Conservation (phyloP, 2,113 vertebrate genomes). For the Mesitornis unicolor region DNA sequence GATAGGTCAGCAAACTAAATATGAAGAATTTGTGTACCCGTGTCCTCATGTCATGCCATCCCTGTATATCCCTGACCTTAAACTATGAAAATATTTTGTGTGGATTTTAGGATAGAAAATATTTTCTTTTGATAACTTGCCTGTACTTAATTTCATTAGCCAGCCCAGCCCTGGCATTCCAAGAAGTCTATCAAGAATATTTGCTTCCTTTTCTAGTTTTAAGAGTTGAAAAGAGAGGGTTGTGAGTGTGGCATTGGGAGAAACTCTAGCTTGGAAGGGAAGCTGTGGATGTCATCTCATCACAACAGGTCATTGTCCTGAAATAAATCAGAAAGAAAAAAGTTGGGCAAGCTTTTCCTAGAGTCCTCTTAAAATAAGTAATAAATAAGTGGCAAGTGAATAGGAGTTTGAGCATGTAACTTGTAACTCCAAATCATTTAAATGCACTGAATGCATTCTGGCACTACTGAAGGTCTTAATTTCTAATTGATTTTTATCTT, state of each 20-base stretch:
- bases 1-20: background rate
- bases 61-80: background rate
- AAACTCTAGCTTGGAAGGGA: background rate
- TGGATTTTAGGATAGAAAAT: background rate
- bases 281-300: background rate
- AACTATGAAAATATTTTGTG: background rate
- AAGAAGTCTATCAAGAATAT: background rate
- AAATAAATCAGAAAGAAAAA: background rate
- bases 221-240: background rate
- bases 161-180: background rate
- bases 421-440: background rate
- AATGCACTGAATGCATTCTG: background rate
- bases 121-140: background rate
- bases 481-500: background rate
- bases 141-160: background rate
- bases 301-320: background rate
- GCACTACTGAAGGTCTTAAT: background rate
- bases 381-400: background rate
- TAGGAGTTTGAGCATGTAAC: background rate
- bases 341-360: background rate
- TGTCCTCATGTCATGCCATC: fast-evolving
- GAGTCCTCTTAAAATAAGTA: background rate
- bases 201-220: background rate
- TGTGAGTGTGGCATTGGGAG: background rate
- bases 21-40: background rate